Percentiles rank a stretch among this genome's conserved stretches.
phyloP scores from a whole-genome alignment of 2,113 vertebrate genomes.

The Paracanthobrama guichenoti region DNA sequence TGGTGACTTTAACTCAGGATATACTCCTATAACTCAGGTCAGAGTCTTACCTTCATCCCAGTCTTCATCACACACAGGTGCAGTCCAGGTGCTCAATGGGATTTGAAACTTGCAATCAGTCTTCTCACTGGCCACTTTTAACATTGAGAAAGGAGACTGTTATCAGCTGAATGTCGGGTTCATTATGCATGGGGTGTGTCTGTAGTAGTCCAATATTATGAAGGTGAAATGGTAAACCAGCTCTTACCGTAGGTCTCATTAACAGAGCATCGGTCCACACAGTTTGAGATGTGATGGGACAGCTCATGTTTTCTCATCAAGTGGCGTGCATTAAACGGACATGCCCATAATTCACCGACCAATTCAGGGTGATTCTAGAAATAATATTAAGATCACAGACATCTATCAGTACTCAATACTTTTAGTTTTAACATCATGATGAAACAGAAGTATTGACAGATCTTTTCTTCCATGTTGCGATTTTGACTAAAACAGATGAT shows the following conservation, averaged over 20 bases:
- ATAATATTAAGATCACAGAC: background rate
- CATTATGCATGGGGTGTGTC: background rate
- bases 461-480: background rate
- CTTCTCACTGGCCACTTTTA: conserved; percentile 35
- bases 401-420: background rate
- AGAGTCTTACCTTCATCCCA: conserved; percentile 56
- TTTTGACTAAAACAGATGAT: too few relatives aligned
- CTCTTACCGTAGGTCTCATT: conserved; percentile 58
- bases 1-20: background rate
- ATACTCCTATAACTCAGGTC: too few relatives aligned
- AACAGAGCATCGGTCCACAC: conserved; percentile 62
- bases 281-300: conserved; percentile 69
- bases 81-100: conserved; percentile 52
- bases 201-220: background rate
- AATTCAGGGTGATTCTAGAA: conserved; percentile 76
- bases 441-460: background rate
- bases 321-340: conserved; percentile 84
- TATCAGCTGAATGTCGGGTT: background rate
- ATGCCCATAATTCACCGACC: conserved; percentile 73
- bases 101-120: conserved; percentile 47
- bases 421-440: background rate
- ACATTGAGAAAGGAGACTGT: background rate
- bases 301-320: conserved; percentile 73
- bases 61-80: conserved; percentile 50
- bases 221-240: background rate